A percentile compares a stretch with the other conserved stretches of the same genome.
Conservation (phyloP, 2,113 vertebrate species). For the Sander vitreus region DNA sequence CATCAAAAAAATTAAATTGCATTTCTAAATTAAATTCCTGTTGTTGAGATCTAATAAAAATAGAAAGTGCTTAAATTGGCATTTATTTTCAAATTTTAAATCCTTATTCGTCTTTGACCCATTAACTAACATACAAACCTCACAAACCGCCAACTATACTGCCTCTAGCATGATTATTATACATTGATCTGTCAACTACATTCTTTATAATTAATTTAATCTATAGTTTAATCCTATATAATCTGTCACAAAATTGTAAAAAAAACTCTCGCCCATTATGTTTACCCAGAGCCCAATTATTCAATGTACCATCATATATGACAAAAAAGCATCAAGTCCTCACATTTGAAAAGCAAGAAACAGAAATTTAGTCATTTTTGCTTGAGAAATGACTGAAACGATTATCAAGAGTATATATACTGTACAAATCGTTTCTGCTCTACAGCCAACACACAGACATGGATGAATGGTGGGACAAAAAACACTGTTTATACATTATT, state of each 20-base stretch:
- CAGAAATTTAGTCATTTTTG: neutral
- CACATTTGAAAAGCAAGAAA: neutral
- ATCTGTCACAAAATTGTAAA: neutral
- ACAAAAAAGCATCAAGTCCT: neutral
- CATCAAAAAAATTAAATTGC: too few relatives aligned
- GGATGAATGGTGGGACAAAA: neutral
- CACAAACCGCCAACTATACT: neutral
- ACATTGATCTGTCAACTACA: neutral
- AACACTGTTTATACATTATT: slow-evolving; percentile 36
- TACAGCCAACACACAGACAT: neutral
- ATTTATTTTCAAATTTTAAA: too few relatives aligned
- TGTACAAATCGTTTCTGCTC: neutral
- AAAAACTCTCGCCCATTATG: neutral
- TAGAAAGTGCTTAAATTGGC: too few relatives aligned
- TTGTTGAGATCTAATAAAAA: too few relatives aligned
- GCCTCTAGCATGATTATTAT: neutral
- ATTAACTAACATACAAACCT: neutral
- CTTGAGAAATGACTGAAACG: neutral
- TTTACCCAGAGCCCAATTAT: neutral
- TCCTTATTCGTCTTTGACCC: too few relatives aligned
- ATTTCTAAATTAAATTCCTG: too few relatives aligned
- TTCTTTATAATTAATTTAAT: neutral
- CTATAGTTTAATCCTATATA: too few relatives aligned
- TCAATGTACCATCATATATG: neutral
- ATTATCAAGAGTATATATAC: too few relatives aligned